Evolutionary conservation across 2,888 invertebrate species (phyloP).

Genomic region (Caenorhabditis sp.): DNA sequence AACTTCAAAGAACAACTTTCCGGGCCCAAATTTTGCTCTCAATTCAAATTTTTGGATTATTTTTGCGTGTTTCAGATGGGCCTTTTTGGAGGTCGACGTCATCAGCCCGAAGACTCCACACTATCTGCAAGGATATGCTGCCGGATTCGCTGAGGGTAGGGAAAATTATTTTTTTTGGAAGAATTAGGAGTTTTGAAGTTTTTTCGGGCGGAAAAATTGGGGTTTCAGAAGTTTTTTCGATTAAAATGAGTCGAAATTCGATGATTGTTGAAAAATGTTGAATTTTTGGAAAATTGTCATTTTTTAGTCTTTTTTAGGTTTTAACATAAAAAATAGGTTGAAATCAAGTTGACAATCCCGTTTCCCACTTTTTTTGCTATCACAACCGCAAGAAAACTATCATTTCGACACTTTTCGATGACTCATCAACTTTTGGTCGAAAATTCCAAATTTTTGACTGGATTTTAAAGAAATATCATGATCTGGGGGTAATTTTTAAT

Average conservation of each 20-base stretch:
- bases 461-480: neutral
- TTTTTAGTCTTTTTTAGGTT: too few relatives aligned
- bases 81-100: slow-evolving; percentile 80
- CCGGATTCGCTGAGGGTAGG: slow-evolving; percentile 80
- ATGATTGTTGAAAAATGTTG: too few relatives aligned
- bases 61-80: slow-evolving; percentile 69
- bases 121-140: slow-evolving; percentile 79
- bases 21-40: too few relatives aligned
- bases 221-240: too few relatives aligned
- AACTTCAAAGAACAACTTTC: too few relatives aligned
- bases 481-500: neutral
- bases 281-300: too few relatives aligned
- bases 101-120: slow-evolving; percentile 70
- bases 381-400: too few relatives aligned
- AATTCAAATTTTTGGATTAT: neutral
- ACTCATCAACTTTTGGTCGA: neutral
- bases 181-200: neutral
- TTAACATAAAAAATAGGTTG: too few relatives aligned
- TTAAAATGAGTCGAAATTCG: neutral
- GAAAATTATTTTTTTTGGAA: neutral
- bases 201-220: too few relatives aligned
- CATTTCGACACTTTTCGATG: neutral
- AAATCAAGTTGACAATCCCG: too few relatives aligned
- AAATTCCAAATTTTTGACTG: neutral
- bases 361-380: too few relatives aligned